Conservation (phyloP, 2,113 vertebrate genomes). For the Hippoglossus stenolepis region DNA sequence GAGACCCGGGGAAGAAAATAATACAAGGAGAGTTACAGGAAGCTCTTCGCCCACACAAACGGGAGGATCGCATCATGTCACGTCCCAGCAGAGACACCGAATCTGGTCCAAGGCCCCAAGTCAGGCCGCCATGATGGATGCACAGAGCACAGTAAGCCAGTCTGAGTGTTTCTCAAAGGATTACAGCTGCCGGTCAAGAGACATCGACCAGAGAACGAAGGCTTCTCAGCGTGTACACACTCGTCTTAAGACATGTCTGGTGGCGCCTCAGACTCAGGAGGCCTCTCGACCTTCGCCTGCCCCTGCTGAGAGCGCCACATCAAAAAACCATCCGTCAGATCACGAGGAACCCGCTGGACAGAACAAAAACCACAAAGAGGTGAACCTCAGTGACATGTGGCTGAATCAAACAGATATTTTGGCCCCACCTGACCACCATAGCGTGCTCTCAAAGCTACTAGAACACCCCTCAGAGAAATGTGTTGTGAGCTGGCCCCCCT, state of each 20-base stretch:
- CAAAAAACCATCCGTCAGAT: slow-evolving; percentile 8
- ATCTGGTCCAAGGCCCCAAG: slow-evolving; percentile 29
- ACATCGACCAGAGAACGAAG: slow-evolving; percentile 18
- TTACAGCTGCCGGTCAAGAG: slow-evolving; percentile 56
- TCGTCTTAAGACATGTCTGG: slow-evolving; percentile 35
- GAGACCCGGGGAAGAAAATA: slow-evolving; percentile 27
- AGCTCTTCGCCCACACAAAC: slow-evolving; percentile 21
- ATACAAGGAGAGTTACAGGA: not conserved
- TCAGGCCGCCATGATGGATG: slow-evolving; percentile 32
- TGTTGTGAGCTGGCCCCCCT: slow-evolving; percentile 21
- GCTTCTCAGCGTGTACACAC: slow-evolving; percentile 10
- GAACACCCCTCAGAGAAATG: slow-evolving; percentile 58
- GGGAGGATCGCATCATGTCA: slow-evolving; percentile 17
- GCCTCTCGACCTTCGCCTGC: not conserved
- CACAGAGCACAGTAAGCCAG: slow-evolving; percentile 18
- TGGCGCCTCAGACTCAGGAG: slow-evolving; percentile 27
- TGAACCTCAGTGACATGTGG: slow-evolving; percentile 12
- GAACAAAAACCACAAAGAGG: slow-evolving; percentile 10
- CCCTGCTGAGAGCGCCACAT: slow-evolving; percentile 1
- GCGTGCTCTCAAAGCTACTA: slow-evolving; percentile 25
- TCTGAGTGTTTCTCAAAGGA: slow-evolving; percentile 43
- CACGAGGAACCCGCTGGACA: not conserved
- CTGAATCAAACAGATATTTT: slow-evolving; percentile 35
- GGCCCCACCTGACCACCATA: slow-evolving; percentile 13
- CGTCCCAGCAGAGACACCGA: slow-evolving; percentile 29